Evolutionary conservation across 2,113 vertebrate species (phyloP), one percentile per base, ranked within the genome.

Genomic region (Leucopsar rothschildi): DNA sequence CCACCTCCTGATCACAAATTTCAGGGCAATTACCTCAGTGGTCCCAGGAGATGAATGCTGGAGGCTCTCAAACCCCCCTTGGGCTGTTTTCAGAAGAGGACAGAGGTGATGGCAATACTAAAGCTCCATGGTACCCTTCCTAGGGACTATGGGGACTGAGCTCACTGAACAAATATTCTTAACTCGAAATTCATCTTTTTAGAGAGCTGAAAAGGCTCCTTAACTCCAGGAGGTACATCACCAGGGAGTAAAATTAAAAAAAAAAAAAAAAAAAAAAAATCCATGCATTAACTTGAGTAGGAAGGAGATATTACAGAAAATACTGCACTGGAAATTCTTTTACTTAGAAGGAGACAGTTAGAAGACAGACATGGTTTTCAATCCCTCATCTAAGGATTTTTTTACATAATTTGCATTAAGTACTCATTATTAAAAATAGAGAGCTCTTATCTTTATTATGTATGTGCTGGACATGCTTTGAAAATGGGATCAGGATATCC

Each of bases 1-100:
- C 44, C 29, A 44, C 44, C 27, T 82, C 37, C 44, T 44, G 45
- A 3, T 73, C 44, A 20, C 39, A 55, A 42, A 65, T 57, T 47
- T 11, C 12, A 25, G 28, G 15, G 27, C 7, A 64, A n/a, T 76
- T 49, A 11, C 9, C 35, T 64, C 15, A 17, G 33, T 49, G 50
- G 15, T n/a, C 9, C 16, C 19, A 22, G 24, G 19, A 45, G 35
- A 15, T 25, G 33, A 75, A 10, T 0, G 0, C 1, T 66, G 44
- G 86, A 39, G 24, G 2, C 9, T 85, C 40, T 24, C 15, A 69
- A 69, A 6, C 9, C 18, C 55, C 37, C 37, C 16, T 47, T 7
- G 27, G 72, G 35, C 9, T 63, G 15, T 17, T 19, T 42, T 10
- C 14, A 50, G 52, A 35, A 50, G 19, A 59, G 9, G 56, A 44